Evolutionary conservation across 2,888 invertebrate genomes (phyloP).

Genomic region (Adelphocoris suturalis): DNA sequence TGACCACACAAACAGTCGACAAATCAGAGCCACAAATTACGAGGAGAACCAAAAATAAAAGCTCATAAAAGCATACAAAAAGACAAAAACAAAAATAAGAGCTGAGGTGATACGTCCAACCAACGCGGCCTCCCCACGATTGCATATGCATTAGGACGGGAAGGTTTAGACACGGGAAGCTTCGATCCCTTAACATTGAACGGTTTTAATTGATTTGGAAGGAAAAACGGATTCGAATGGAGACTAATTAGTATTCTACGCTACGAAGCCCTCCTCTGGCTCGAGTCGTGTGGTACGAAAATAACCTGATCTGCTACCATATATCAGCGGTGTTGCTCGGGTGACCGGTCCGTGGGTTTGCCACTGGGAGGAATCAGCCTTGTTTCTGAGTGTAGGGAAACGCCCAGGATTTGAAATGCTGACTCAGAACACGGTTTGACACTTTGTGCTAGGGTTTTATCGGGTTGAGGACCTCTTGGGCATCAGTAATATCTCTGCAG

Average conservation of each 20-base stretch:
- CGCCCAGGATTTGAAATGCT: background rate
- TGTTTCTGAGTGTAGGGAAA: background rate
- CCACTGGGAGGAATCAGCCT: background rate
- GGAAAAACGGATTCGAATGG: conserved; percentile 28
- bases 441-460: conserved; percentile 26
- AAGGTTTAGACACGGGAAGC: background rate
- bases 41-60: background rate
- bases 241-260: conserved; percentile 48
- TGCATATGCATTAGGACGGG: conserved; percentile 53
- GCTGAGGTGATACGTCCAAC: conserved; percentile 12
- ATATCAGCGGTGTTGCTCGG: background rate
- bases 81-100: background rate
- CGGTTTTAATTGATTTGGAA: conserved; percentile 60
- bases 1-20: conserved; percentile 58
- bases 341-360: conserved; percentile 28
- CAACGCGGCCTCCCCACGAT: background rate
- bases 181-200: conserved; percentile 26
- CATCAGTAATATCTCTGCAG: too few species aligned
- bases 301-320: background rate
- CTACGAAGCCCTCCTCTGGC: background rate
- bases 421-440: conserved; percentile 47
- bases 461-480: background rate
- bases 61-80: background rate
- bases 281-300: conserved; percentile 22
- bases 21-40: conserved; percentile 63